Evolutionary conservation across 2,888 invertebrate genomes (phyloP).

Genomic region (Mythimna lalbum): DNA sequence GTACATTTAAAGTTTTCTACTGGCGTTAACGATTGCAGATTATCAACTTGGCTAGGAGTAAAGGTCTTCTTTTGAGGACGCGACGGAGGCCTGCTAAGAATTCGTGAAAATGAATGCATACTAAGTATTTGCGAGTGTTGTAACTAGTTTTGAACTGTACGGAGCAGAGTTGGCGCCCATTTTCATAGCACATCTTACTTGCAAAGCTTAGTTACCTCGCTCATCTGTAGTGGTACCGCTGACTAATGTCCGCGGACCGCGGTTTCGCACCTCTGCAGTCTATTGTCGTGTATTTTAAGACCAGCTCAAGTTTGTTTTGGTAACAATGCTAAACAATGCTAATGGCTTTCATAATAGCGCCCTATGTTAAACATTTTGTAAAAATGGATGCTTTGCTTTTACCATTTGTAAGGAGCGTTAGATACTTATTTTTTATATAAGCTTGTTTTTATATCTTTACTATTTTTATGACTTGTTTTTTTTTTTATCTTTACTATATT

Average conservation of each 20-base stretch:
- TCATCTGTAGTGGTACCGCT: neutral
- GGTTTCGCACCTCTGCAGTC: slow-evolving; percentile 71
- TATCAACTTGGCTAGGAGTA: no score
- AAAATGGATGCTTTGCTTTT: slow-evolving; percentile 51
- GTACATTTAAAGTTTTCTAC: no score
- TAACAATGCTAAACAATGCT: slow-evolving; percentile 72
- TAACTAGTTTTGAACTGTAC: neutral
- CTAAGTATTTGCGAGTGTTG: neutral
- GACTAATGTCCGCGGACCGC: slow-evolving; percentile 62
- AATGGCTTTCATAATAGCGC: slow-evolving; percentile 72
- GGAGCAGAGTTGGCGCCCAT: neutral
- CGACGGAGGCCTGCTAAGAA: neutral
- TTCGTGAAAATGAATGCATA: neutral
- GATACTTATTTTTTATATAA: slow-evolving; percentile 23
- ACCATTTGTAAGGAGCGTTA: slow-evolving; percentile 30
- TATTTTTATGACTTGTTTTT: no score
- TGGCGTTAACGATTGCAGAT: no score
- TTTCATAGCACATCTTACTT: neutral
- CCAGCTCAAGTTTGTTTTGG: slow-evolving; percentile 73
- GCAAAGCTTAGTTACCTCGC: neutral
- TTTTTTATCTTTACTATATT: no score
- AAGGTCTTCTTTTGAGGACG: neutral
- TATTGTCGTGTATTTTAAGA: slow-evolving; percentile 75
- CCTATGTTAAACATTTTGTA: slow-evolving; percentile 66
- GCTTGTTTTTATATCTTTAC: neutral